Base-by-base conservation (phyloP, 2,888 invertebrate species). In the Leptura quadrifasciata region DNA sequence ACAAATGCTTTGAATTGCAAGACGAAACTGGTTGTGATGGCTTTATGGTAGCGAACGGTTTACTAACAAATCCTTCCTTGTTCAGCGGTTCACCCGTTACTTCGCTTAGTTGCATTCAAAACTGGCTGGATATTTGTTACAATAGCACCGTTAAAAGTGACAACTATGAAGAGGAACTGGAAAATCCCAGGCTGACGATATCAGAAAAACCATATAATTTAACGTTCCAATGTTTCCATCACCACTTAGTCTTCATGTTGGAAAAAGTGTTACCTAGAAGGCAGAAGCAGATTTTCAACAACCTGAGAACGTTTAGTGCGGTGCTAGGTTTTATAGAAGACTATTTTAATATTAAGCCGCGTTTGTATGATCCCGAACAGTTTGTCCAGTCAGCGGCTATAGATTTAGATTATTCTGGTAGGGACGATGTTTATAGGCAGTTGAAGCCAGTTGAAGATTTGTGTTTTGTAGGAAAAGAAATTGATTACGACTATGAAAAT, bases 201-300 rank as follows among this genome's bases (percentile, higher is more conserved):
- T 86, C 91, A 58, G 91, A 92, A 24, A 89, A 90, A 79, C 93
- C 95, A 57, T 90, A 88, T 73, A 93, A 88, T 81, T 81, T 95
- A 73, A 92, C 93, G 68, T 98, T 96, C 88, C 94, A 95, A 81
- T 94, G 94, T 86, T 97, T 98, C 86, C 99, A 99, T 90, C 98
- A 98, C 88, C 99, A 99, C 90, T 92, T 99, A 79, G 96, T 97
- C 68, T 98, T 97, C 88, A 99, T 99, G 99, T 91, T 97, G 85
- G 97, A 97, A 85, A 95, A 94, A 88, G 87, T 95, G 54, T 90
- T 98, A 82, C 91, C 93, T 0, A 94, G 94, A 84, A 89, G 91
- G 67, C 93, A 95, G 84, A 93, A 96, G 84, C 90, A 93, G 80
- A 89, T 93, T 65, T 97, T 98, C 86, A 98, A 98, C 89, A 91